Percentiles rank a stretch among this genome's conserved stretches.
Evolutionary conservation across 2,113 vertebrate genomes (phyloP).

Genomic region (Pollimyrus isidori): DNA sequence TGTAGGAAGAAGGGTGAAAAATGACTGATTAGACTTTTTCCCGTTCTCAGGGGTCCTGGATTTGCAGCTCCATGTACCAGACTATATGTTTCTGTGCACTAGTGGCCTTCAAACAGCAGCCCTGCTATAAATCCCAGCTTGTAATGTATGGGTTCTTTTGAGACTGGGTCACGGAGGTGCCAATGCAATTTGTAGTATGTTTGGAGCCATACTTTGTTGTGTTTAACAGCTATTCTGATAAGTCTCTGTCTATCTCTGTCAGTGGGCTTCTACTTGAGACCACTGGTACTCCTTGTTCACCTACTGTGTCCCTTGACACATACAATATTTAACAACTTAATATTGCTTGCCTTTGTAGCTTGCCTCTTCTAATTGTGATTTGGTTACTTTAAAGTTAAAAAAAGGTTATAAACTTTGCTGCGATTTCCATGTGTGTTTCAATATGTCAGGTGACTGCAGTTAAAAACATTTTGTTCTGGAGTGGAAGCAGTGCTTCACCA

Average conservation of each 20-base stretch:
- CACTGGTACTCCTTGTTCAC: neutral
- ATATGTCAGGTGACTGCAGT: neutral
- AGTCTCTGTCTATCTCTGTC: neutral
- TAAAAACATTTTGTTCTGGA: conserved; percentile 38
- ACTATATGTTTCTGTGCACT: neutral
- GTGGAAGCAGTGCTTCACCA: conserved; percentile 46
- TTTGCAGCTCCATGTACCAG: neutral
- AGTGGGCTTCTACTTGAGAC: neutral
- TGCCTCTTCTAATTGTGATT: neutral
- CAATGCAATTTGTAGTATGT: neutral
- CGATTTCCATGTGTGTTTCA: neutral
- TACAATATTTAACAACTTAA: neutral
- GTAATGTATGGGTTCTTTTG: neutral
- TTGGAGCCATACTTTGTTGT: neutral
- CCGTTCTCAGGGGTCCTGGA: neutral
- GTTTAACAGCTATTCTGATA: neutral
- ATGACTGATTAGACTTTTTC: neutral
- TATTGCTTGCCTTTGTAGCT: neutral
- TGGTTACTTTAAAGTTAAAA: neutral
- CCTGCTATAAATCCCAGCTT: neutral
- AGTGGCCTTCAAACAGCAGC: neutral
- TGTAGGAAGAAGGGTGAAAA: neutral
- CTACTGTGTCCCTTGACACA: neutral
- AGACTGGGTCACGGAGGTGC: neutral
- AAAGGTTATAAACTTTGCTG: neutral